These are phyloP conservation scores for Ophion costatus DNA, from an alignment of 2,888 invertebrate genomes.

Conservation along the genomic window DNA sequence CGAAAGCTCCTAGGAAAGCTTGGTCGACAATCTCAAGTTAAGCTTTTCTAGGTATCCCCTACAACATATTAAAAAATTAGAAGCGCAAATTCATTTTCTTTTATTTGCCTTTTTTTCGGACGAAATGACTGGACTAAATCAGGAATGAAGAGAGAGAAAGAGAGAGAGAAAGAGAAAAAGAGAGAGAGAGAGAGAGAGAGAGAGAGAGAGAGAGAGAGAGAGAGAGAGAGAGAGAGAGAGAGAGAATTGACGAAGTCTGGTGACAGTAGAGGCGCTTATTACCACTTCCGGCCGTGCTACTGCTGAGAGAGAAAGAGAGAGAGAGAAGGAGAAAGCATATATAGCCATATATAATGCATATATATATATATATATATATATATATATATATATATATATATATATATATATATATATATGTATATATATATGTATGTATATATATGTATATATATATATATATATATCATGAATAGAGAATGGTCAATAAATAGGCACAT, in stretches of 20 bases:
- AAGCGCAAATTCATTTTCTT: too few relatives aligned
- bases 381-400: slow-evolving; percentile 23
- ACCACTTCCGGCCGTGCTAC: slow-evolving; percentile 80
- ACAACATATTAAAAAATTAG: too few relatives aligned
- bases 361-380: slow-evolving; percentile 28
- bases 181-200: slow-evolving; percentile 11
- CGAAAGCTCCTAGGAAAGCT: too few relatives aligned
- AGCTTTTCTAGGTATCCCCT: too few relatives aligned
- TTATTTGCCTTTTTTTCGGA: too few relatives aligned
- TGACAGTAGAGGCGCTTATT: slow-evolving; percentile 80
- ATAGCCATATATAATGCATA: slow-evolving; percentile 35
- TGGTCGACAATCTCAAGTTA: too few relatives aligned
- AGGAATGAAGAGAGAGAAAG: too few relatives aligned
- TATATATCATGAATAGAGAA: slow-evolving; percentile 67
- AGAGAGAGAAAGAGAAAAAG: neutral
- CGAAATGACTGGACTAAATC: too few relatives aligned
- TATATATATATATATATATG: slow-evolving; percentile 37
- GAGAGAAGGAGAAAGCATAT: slow-evolving; percentile 47
- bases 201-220: slow-evolving; percentile 6
- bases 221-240: neutral
- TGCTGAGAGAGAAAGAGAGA: slow-evolving; percentile 59
- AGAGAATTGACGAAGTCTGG: slow-evolving; percentile 72
- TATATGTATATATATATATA: slow-evolving; percentile 18
- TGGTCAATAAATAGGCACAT: slow-evolving; percentile 82
- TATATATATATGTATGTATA: slow-evolving; percentile 32